phyloP scores from a whole-genome alignment of 1,140 invertebrate species.

The Dendrolimus kikuchii region DNA sequence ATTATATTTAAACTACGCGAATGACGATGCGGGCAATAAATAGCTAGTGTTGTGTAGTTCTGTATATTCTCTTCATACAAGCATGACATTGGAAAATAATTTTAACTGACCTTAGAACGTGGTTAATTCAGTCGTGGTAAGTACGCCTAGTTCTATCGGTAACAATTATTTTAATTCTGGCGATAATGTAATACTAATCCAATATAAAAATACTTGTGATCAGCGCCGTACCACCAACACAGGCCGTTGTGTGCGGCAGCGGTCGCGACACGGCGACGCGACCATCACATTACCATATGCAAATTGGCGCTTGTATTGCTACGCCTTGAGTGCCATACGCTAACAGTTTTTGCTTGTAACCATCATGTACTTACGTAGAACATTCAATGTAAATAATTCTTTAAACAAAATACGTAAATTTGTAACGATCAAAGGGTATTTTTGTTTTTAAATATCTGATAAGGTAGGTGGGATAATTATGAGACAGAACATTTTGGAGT shows the following conservation, averaged over 20 bases:
- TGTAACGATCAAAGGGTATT: no score
- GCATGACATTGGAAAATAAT: no score
- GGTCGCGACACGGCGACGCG: slow-evolving; percentile 17
- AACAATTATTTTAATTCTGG: background rate
- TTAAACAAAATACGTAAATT: background rate
- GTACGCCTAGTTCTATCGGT: no score
- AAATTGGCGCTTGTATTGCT: slow-evolving; percentile 27
- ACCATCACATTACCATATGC: slow-evolving; percentile 40
- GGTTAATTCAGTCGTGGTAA: no score
- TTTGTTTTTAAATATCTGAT: no score
- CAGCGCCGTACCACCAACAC: slow-evolving; percentile 26
- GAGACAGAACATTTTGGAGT: no score
- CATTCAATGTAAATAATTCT: slow-evolving; percentile 10
- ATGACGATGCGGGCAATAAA: no score
- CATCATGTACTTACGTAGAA: slow-evolving; percentile 12
- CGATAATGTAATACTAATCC: background rate
- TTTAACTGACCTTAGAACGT: no score
- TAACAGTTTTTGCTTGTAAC: slow-evolving; percentile 35
- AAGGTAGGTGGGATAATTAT: no score
- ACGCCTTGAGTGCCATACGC: slow-evolving; percentile 18
- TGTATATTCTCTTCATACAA: no score
- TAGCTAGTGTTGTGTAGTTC: no score
- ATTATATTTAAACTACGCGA: no score
- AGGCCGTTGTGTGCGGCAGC: slow-evolving; percentile 25
- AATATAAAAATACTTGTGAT: background rate